Evolutionary conservation across 92 coral and sea anemone genomes (phyloP).

Genomic region (Porites evermanni): DNA sequence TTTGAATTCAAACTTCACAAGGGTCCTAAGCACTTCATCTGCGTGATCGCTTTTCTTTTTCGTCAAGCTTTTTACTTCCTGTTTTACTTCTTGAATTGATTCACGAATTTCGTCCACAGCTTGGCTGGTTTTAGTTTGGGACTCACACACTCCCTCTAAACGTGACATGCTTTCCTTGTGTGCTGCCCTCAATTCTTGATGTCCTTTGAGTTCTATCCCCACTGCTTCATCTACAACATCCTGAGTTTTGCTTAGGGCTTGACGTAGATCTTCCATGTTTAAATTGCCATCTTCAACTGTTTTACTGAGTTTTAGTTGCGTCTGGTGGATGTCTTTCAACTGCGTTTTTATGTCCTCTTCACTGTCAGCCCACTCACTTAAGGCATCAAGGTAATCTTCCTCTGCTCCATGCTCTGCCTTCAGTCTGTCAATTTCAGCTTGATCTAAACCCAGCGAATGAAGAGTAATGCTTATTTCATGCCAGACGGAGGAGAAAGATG

Average conservation of each 20-base stretch:
- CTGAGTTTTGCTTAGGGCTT: no score
- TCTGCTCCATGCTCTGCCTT: conserved; percentile 8
- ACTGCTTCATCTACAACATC: no score
- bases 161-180: no score
- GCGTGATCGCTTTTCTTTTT: no score
- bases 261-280: no score
- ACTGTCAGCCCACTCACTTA: conserved; percentile 20
- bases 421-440: conserved; percentile 44
- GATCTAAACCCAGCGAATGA: conserved; percentile 64
- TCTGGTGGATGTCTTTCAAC: background rate
- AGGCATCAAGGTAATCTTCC: background rate
- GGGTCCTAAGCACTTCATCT: background rate
- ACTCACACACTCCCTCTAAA: background rate
- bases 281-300: no score
- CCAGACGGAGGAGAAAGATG: conserved; percentile 61
- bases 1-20: conserved; percentile 48
- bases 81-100: no score
- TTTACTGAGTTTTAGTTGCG: background rate
- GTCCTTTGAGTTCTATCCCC: background rate
- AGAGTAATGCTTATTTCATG: conserved; percentile 50
- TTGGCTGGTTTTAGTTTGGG: background rate
- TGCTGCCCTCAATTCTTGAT: no score
- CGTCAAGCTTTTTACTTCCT: no score
- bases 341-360: conserved; percentile 8
- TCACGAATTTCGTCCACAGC: background rate